Percentiles rank a stretch among this genome's conserved stretches.
Conservation (phyloP, 1,140 invertebrate genomes). For the Dufourea novaeangliae region DNA sequence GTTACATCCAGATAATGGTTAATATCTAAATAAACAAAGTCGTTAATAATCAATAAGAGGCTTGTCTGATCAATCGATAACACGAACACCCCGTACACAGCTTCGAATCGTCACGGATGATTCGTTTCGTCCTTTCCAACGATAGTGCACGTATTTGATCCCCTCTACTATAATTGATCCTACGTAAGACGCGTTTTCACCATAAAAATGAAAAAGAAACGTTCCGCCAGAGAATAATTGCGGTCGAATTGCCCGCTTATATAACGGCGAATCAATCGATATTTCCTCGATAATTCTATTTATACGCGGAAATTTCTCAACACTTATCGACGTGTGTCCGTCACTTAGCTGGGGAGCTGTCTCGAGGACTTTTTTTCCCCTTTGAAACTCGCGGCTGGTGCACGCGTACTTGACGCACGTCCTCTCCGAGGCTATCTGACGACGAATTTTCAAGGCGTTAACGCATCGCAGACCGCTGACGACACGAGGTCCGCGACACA, state of each 20-base stretch:
- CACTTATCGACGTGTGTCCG: not conserved
- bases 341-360: not conserved
- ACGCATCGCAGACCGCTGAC: not conserved
- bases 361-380: no score
- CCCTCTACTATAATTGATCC: no score
- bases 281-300: slow-evolving; percentile 27
- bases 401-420: not conserved
- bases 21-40: no score
- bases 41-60: no score
- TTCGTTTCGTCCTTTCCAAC: no score
- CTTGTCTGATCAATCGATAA: no score
- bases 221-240: not conserved
- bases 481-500: not conserved
- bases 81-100: no score
- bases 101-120: no score
- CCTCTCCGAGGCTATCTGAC: not conserved
- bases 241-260: not conserved
- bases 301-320: not conserved
- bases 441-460: not conserved
- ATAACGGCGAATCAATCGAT: slow-evolving; percentile 19
- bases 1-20: no score
- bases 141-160: no score
- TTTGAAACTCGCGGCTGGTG: not conserved
- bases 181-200: not conserved
- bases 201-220: not conserved